Evolutionary conservation across 2,888 invertebrate genomes (phyloP).

Genomic region (Pachycephus smyrnensis): DNA sequence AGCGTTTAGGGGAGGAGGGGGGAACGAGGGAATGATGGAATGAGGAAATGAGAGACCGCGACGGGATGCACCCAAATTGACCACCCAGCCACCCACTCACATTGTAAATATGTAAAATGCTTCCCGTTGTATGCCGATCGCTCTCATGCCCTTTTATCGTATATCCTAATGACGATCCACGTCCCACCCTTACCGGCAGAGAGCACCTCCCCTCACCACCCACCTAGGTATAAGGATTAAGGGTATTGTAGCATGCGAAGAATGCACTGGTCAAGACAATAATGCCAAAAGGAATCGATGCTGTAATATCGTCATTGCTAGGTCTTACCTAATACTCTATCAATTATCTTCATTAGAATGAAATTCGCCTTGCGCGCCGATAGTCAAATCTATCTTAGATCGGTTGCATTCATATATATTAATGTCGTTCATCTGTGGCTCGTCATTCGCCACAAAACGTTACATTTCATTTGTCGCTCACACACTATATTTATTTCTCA

Average conservation of each 20-base stretch:
- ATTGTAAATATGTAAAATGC: background rate
- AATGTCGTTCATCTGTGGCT: background rate
- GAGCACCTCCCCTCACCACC: background rate
- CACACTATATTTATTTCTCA: background rate
- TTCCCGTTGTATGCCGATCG: background rate
- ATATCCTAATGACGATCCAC: background rate
- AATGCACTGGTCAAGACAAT: conserved; percentile 28
- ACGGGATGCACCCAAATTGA: background rate
- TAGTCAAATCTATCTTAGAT: conserved; percentile 9
- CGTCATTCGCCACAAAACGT: background rate
- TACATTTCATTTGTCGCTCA: background rate
- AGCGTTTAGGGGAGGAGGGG: background rate
- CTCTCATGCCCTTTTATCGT: background rate
- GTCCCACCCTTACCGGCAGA: background rate
- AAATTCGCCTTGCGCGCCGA: conserved; percentile 10
- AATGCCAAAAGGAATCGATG: conserved; percentile 24
- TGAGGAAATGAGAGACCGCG: background rate
- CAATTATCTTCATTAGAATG: background rate
- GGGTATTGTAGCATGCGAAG: conserved; percentile 14
- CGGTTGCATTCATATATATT: conserved; percentile 8
- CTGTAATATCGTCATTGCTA: background rate
- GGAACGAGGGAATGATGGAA: background rate
- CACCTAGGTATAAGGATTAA: background rate
- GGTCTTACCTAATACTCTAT: background rate
- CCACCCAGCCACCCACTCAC: background rate